Conservation (phyloP, 2,113 vertebrate species). For the Urocynchramus pylzowi region DNA sequence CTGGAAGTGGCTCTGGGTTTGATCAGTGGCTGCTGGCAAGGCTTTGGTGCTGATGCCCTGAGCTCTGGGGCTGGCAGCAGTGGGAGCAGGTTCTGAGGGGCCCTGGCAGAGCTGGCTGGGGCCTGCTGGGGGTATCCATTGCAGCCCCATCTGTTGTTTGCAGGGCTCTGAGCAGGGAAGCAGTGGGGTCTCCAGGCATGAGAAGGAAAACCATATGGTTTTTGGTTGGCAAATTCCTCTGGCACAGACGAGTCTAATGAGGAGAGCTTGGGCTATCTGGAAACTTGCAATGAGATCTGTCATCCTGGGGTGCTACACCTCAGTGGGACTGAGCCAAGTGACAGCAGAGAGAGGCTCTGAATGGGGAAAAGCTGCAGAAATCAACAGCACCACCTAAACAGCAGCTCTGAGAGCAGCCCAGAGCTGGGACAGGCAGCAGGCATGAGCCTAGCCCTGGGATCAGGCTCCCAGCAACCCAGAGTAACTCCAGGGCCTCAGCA, state of each 20-base stretch:
- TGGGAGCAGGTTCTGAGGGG: background rate
- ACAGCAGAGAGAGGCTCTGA: background rate
- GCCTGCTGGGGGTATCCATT: background rate
- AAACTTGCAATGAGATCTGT: background rate
- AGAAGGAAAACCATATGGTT: background rate
- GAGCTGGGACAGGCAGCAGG: background rate
- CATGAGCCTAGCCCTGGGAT: background rate
- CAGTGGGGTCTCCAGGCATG: background rate
- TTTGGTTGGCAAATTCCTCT: background rate
- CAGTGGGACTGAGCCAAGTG: background rate
- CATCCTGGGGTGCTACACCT: background rate
- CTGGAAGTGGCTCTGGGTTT: background rate
- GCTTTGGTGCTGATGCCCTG: fast-evolving
- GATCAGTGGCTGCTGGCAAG: background rate
- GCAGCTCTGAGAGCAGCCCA: background rate
- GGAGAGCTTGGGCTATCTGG: background rate
- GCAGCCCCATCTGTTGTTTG: background rate
- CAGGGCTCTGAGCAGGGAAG: background rate
- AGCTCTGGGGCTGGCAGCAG: background rate
- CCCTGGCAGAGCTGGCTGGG: background rate
- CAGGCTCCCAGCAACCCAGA: background rate
- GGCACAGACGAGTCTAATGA: background rate
- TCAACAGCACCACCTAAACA: background rate
- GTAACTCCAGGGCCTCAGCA: background rate
- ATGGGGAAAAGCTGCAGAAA: background rate